Evolutionary conservation across 2,797 vertebrate genomes (phyloP).

Genomic region (Syngnathus acus): DNA sequence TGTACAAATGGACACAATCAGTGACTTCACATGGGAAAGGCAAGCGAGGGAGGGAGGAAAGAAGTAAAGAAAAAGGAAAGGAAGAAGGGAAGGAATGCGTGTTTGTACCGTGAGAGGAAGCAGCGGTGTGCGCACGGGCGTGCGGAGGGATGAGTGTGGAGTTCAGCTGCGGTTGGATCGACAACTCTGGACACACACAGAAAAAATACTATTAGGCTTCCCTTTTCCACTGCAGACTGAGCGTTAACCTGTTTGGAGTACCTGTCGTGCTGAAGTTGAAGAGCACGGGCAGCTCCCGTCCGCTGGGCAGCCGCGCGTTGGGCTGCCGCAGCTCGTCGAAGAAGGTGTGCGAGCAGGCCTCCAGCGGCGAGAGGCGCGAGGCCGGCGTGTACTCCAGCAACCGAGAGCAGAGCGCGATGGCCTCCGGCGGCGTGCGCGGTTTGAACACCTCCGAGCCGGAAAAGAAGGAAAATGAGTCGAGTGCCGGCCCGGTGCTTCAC

Average conservation of each 20-base stretch:
- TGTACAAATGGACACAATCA: constrained; percentile 22
- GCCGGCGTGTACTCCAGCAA: constrained; percentile 91
- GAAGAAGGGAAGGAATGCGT: neutral
- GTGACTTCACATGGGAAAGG: too few relatives aligned
- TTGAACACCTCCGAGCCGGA: constrained; percentile 76
- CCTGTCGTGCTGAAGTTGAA: constrained; percentile 92
- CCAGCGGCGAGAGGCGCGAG: constrained; percentile 84
- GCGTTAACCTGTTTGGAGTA: constrained; percentile 23
- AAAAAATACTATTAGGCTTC: too few relatives aligned
- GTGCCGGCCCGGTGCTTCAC: neutral
- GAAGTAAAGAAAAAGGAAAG: too few relatives aligned
- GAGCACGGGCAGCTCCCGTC: constrained; percentile 83
- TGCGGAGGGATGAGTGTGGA: constrained; percentile 89
- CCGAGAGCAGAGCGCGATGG: constrained; percentile 85
- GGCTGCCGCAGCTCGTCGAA: constrained; percentile 87
- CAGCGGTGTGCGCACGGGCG: constrained; percentile 77
- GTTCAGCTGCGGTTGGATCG: constrained; percentile 88
- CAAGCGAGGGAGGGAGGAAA: too few relatives aligned
- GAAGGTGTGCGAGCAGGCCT: constrained; percentile 87
- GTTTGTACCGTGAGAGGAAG: constrained; percentile 70
- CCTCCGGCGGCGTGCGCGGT: constrained; percentile 85
- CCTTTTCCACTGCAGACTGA: too few relatives aligned
- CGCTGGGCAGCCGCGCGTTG: constrained; percentile 82
- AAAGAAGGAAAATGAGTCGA: neutral
- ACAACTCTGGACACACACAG: constrained; percentile 71